Evolutionary conservation across 2,797 vertebrate genomes (phyloP).

Genomic region (Buceros bicornis): DNA sequence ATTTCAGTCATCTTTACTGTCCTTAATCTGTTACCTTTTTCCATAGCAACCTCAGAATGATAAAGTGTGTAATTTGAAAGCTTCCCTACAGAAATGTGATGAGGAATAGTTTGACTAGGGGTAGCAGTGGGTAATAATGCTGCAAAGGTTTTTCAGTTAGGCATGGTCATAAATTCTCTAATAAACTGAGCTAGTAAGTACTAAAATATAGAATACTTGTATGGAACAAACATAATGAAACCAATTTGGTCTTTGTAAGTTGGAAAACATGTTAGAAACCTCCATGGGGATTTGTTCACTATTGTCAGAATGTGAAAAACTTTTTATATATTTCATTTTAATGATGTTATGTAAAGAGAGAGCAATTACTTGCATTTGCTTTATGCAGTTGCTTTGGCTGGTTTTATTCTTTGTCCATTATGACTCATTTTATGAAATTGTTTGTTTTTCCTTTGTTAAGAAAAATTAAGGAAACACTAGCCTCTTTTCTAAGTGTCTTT

Average conservation of each 20-base stretch:
- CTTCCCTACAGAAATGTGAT: background rate
- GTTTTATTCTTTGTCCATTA: background rate
- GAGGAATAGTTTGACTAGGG: background rate
- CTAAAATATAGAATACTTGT: background rate
- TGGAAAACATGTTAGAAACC: background rate
- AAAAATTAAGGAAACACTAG: background rate
- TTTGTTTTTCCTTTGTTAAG: background rate
- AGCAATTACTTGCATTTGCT: background rate
- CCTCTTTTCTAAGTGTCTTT: background rate
- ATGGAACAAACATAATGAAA: background rate
- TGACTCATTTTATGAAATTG: background rate
- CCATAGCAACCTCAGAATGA: background rate
- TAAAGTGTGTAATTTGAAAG: background rate
- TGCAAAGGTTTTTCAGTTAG: background rate
- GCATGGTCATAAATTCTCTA: background rate
- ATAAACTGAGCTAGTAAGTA: constrained; percentile 3
- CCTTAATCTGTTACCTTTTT: background rate
- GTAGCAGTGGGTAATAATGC: background rate
- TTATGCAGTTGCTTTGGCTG: background rate
- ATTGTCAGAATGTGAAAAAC: background rate
- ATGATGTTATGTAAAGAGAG: background rate
- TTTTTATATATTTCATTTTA: background rate
- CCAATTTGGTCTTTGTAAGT: background rate
- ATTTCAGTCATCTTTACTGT: background rate
- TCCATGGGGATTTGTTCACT: background rate